Evolutionary conservation across 35 echinoderm and acorn worm genomes (phyloP).

Genomic region (Diadema setosum): DNA sequence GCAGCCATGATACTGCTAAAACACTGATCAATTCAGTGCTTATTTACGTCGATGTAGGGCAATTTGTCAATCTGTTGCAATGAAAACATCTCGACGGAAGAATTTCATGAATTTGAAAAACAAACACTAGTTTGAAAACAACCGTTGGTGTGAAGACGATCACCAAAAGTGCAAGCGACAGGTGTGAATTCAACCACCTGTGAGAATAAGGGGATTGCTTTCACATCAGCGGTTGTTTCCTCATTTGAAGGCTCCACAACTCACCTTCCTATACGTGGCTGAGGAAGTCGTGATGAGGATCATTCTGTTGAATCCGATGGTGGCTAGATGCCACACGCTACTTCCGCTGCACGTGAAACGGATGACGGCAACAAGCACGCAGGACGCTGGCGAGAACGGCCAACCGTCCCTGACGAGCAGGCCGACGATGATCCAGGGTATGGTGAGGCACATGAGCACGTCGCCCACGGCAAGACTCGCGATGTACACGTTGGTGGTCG

Average conservation of each 20-base stretch:
- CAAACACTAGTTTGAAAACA: no score
- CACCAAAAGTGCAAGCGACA: no score
- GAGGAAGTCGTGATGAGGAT: conserved; percentile 65
- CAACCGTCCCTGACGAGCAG: conserved; percentile 45
- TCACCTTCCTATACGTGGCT: conserved; percentile 35
- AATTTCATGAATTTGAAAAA: no score
- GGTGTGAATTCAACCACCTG: no score
- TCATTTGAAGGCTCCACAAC: background rate
- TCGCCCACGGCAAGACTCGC: conserved; percentile 78
- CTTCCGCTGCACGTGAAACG: conserved; percentile 78
- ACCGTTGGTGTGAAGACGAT: no score
- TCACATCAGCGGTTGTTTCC: no score
- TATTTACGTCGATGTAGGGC: no score
- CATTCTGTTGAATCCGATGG: conserved; percentile 76
- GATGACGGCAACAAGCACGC: conserved; percentile 43
- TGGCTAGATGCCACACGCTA: conserved; percentile 66
- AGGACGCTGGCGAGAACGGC: conserved; percentile 43
- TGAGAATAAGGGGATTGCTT: no score
- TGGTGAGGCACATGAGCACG: conserved; percentile 46
- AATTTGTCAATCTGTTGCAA: no score
- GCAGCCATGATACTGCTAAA: no score
- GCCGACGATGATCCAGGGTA: conserved; percentile 73
- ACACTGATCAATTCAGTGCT: no score
- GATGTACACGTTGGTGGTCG: conserved; percentile 87
- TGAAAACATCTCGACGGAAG: no score